Evolutionary conservation across 2,113 vertebrate genomes (phyloP).

Genomic region (Ochotona princeps): DNA sequence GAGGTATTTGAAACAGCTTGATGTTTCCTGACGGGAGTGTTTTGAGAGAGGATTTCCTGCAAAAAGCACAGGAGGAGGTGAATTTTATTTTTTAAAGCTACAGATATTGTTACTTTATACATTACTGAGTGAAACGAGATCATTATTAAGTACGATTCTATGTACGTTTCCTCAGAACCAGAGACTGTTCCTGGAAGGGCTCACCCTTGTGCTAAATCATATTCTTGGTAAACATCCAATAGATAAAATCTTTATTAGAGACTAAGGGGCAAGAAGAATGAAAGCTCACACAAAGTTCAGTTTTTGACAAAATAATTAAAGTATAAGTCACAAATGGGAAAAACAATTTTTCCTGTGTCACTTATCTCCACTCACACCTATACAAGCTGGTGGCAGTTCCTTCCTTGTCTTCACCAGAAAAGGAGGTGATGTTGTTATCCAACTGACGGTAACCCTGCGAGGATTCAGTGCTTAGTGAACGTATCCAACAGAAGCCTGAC

Average conservation of each 20-base stretch:
- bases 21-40: slow-evolving; percentile 74
- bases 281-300: background rate
- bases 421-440: background rate
- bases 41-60: slow-evolving; percentile 80
- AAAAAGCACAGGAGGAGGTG: slow-evolving; percentile 43
- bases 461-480: background rate
- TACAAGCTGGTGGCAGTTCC: background rate
- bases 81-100: slow-evolving; percentile 39
- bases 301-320: background rate
- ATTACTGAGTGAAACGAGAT: slow-evolving; percentile 14
- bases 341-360: background rate
- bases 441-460: background rate
- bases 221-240: background rate
- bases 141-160: background rate
- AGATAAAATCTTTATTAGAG: background rate
- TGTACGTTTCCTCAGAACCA: background rate
- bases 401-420: background rate
- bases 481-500: background rate
- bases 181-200: background rate
- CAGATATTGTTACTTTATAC: background rate
- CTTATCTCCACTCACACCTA: background rate
- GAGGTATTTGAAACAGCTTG: slow-evolving; percentile 66
- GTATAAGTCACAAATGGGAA: background rate
- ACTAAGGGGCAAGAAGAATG: background rate
- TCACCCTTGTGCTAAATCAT: background rate